A percentile compares a stretch with the other conserved stretches of the same genome.
Conservation (phyloP, 2,113 vertebrate genomes). For the Guaruba guarouba region DNA sequence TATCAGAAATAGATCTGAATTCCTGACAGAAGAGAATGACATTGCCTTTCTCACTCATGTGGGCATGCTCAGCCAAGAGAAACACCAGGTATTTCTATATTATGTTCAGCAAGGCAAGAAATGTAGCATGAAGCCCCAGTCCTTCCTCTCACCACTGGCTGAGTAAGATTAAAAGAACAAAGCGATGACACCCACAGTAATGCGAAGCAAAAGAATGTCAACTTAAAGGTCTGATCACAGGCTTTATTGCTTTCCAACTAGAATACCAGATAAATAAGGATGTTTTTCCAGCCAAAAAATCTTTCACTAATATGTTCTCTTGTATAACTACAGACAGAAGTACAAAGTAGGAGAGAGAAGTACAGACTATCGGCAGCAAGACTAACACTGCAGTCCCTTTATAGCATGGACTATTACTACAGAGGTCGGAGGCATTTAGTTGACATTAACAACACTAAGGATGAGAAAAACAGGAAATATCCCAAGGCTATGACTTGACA, state of each 20-base stretch:
- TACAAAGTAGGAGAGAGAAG: background rate
- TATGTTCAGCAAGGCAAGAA: background rate
- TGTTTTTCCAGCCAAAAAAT: background rate
- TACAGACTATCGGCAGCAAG: background rate
- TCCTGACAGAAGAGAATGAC: background rate
- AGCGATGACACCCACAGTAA: background rate
- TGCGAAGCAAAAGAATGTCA: background rate
- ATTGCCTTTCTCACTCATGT: background rate
- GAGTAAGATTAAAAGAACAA: conserved; percentile 19
- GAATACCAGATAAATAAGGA: background rate
- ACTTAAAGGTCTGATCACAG: background rate
- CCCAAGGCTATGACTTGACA: background rate
- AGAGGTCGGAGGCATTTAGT: background rate
- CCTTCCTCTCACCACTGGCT: background rate
- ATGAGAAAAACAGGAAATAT: background rate
- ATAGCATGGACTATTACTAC: background rate
- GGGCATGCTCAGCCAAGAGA: background rate
- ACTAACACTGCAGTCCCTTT: background rate
- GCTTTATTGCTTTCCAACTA: background rate
- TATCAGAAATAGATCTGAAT: background rate
- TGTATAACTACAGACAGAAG: background rate
- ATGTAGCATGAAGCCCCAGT: background rate
- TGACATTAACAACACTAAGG: background rate
- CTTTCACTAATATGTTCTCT: conserved; percentile 13
- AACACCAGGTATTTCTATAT: background rate